Base-by-base conservation (phyloP, 2,797 vertebrate species). In the Rousettus madagascariensis region DNA sequence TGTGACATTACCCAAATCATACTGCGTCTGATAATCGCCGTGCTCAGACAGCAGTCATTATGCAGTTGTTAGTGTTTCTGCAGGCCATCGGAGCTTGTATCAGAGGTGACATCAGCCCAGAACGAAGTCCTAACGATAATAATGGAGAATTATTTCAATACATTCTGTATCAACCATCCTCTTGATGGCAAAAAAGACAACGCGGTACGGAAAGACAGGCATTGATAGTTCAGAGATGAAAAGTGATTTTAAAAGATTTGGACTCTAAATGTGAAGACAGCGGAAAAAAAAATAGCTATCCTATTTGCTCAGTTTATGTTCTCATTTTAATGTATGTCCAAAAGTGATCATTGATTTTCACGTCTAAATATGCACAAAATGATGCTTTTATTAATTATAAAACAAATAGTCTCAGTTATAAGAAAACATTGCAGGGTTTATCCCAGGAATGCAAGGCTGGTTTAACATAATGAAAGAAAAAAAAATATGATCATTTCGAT, bases 391-490 rank as follows among this genome's bases (percentile, higher is more conserved):
- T 46, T 69, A 61, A 72, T 55, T 82, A 72, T 85, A 49, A 85
- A 91, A 84, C n/a, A 86, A 68, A 78, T 80, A 84, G 61, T 79
- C 1, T 77, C n/a, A 19, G 17, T 79, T 55, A 69, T 6, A 78
- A 91, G 61, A 59, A 71, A 91, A 86, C 5, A 63, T 12, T 8
- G 4, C 7, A 36, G 63, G 3, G 17, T 66, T 71, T 86, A 83
- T 46, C 30, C 30, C 53, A 79, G n/a, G 59, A 91, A 91, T 85
- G 53, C 53, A 93, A 96, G 72, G 57, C 20, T 86, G 46, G 46
- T 69, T 91, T 90, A 87, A 88, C 12, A 78, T 33, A 63, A 86
- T 43, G 65, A 71, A 87, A 77, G 24, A 12, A 51, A 46, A 46
- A 49, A 61, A 63, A 63, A 36, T 6, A 7, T 20, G 28, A 46